Conservation (phyloP, 1,140 invertebrate species). For the Eulimnadia texana region DNA sequence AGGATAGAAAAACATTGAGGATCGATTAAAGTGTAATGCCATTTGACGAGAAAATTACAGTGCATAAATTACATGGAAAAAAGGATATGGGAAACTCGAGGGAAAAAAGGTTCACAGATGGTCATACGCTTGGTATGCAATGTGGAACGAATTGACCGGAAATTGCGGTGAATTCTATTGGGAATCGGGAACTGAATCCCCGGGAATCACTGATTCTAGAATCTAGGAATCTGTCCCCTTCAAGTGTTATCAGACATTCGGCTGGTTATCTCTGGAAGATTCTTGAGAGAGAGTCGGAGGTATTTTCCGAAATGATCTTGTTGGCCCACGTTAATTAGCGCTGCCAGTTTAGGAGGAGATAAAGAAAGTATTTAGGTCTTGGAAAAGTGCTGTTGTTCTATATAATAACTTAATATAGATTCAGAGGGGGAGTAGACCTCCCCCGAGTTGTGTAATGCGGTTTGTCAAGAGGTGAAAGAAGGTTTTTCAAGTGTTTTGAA, state of each 20-base stretch:
- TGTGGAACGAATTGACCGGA: background rate
- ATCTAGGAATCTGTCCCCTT: too few relatives aligned
- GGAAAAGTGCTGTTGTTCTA: background rate
- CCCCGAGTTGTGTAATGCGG: too few relatives aligned
- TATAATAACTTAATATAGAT: too few relatives aligned
- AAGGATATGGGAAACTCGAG: too few relatives aligned
- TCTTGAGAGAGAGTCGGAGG: background rate
- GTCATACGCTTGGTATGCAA: background rate
- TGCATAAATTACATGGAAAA: too few relatives aligned
- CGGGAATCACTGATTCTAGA: too few relatives aligned
- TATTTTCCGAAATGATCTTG: too few relatives aligned
- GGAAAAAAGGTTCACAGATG: background rate
- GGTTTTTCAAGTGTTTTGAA: background rate
- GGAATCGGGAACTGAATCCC: too few relatives aligned
- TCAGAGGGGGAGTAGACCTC: too few relatives aligned
- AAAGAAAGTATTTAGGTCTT: background rate
- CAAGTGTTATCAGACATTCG: too few relatives aligned
- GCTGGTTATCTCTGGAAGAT: too few relatives aligned
- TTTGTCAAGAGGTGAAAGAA: background rate
- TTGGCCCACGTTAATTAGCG: too few relatives aligned
- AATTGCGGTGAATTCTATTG: background rate
- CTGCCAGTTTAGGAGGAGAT: background rate
- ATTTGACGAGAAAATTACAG: background rate
- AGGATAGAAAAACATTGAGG: background rate
- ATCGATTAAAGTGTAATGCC: background rate